These are phyloP conservation scores for Euglossa dilemma DNA, from an alignment of 1,140 invertebrate species.

Conservation along the genomic window DNA sequence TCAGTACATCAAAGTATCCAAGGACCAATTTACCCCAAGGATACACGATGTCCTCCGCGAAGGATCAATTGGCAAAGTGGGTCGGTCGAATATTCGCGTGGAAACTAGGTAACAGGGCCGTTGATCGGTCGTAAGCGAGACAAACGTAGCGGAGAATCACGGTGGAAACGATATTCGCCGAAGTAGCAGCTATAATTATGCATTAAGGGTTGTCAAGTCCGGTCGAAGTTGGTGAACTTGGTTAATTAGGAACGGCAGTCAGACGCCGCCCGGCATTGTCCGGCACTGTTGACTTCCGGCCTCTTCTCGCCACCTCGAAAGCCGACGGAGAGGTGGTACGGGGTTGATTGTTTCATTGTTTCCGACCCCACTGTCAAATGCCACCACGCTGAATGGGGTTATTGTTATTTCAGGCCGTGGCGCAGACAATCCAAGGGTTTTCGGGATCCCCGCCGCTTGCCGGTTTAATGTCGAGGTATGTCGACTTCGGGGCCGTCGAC, in stretches of 20 bases:
- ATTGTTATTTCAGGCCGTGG: conserved; percentile 78
- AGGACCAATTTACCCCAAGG: neutral
- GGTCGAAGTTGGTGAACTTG: conserved; percentile 75
- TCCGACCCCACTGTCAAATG: conserved; percentile 80
- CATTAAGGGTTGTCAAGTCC: conserved; percentile 67
- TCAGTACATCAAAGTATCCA: neutral
- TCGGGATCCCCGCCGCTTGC: conserved; percentile 54
- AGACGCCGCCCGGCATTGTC: conserved; percentile 78
- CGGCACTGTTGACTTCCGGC: conserved; percentile 80
- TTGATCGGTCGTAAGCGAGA: neutral
- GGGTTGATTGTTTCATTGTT: conserved; percentile 82
- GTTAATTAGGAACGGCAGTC: conserved; percentile 79
- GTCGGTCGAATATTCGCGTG: neutral
- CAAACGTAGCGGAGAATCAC: neutral
- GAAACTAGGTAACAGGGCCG: conserved; percentile 35
- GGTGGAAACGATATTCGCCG: neutral
- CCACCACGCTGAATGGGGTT: conserved; percentile 76
- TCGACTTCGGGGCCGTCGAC: neutral
- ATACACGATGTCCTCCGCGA: neutral
- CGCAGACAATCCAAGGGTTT: conserved; percentile 73
- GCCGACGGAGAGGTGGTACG: conserved; percentile 58
- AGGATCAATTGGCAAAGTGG: conserved; percentile 20
- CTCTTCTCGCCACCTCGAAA: conserved; percentile 42
- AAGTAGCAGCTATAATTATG: conserved; percentile 57
- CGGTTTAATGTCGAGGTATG: conserved; percentile 34